phyloP scores from a whole-genome alignment of 2,888 invertebrate genomes.

The Mythimna vitellina region DNA sequence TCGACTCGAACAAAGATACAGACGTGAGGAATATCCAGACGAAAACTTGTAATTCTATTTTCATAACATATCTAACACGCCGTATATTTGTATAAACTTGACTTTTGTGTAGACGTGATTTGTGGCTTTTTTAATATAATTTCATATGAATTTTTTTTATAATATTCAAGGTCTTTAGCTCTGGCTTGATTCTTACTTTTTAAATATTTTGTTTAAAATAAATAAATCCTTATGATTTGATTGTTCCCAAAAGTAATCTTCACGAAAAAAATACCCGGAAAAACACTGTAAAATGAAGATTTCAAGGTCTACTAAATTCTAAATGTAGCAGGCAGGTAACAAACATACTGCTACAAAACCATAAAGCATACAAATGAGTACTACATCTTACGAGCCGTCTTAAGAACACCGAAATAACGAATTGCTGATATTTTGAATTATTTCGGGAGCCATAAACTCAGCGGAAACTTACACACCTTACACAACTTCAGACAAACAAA shows the following conservation, averaged over 20 bases:
- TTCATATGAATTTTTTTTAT: neutral
- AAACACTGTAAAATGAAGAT: neutral
- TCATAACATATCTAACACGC: constrained; percentile 39
- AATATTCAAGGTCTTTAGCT: neutral
- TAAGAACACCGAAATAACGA: constrained; percentile 20
- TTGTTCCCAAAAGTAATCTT: neutral
- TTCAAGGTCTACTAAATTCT: neutral
- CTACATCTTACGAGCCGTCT: constrained; percentile 24
- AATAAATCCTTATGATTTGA: neutral
- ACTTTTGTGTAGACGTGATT: constrained; percentile 28
- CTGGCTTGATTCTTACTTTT: no score
- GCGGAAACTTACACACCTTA: constrained; percentile 28
- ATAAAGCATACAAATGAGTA: constrained; percentile 27
- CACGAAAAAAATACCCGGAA: no score
- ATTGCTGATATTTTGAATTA: constrained; percentile 46
- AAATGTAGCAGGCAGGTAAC: constrained; percentile 4
- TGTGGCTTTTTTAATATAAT: constrained; percentile 2
- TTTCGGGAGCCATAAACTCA: constrained; percentile 31
- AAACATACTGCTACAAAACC: constrained; percentile 24
- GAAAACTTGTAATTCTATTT: constrained; percentile 52
- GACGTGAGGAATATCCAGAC: constrained; percentile 46
- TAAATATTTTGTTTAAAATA: neutral
- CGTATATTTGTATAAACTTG: constrained; percentile 24
- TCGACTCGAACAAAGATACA: constrained; percentile 51
- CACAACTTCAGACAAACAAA: constrained; percentile 18